Conservation (phyloP, 2,113 vertebrate genomes). For the Dasyornis broadbenti region DNA sequence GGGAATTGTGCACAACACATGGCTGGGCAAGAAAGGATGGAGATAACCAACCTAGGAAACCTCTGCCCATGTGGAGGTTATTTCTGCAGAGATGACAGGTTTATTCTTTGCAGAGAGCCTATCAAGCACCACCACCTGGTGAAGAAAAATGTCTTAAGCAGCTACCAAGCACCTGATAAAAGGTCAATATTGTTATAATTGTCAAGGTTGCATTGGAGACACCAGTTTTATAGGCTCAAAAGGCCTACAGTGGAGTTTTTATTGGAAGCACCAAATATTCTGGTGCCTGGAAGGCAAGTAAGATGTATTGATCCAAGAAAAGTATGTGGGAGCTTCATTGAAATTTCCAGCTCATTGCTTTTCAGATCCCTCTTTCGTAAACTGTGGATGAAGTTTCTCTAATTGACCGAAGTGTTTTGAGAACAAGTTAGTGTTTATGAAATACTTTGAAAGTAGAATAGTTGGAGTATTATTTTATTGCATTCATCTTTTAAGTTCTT, state of each 20-base stretch:
- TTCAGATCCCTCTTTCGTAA: conserved; percentile 8
- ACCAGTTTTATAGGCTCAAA: not conserved
- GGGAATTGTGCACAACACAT: not conserved
- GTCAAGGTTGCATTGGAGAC: not conserved
- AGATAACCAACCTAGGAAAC: not conserved
- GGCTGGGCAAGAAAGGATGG: not conserved
- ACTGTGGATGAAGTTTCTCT: not conserved
- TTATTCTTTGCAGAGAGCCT: not conserved
- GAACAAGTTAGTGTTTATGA: not conserved
- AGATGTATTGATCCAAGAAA: not conserved
- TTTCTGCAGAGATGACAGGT: not conserved
- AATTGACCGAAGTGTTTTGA: not conserved
- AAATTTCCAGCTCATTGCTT: not conserved
- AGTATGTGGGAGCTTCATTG: not conserved
- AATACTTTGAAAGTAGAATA: not conserved
- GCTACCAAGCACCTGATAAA: not conserved
- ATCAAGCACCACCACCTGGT: not conserved
- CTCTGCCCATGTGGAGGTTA: not conserved
- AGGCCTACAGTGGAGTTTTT: not conserved
- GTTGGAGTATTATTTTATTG: not conserved
- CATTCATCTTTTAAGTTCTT: not conserved
- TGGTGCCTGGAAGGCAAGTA: not conserved
- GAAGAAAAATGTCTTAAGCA: not conserved
- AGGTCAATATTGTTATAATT: not conserved
- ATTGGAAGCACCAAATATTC: not conserved